Evolutionary conservation across 2,888 invertebrate species (phyloP), one percentile per base, ranked within the genome.

Genomic region (Rhagophthalmus giganteus): DNA sequence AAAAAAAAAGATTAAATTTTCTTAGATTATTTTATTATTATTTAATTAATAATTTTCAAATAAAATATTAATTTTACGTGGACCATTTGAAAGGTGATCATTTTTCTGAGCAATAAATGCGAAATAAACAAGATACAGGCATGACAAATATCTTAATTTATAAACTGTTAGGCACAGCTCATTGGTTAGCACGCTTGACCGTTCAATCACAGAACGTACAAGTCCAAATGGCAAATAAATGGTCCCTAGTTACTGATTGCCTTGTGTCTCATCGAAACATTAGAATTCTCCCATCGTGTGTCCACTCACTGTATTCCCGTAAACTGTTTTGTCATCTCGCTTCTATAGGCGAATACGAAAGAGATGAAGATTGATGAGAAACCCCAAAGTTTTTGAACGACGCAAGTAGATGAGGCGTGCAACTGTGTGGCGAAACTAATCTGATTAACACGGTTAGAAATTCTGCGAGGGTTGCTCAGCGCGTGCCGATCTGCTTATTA

Each of bases 391-490:
- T 39, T 12, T 31, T 27, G 45, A 54, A 40, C 44, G 40, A 15
- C 24, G 45, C 45, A 34, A 51, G 64, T 67, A 65, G 69, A 71
- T 69, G 72, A 68, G 68, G 69, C 73, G 71, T 72, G 71, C 68
- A 70, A 72, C 71, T 67, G 68, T 68, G 70, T 64, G 69, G 71
- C 72, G 65, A 62, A 61, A 56, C 67, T 70, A 73, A 74, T 67
- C 65, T 66, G 70, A 72, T 74, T 74, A 72, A 64, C 67, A 66
- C 64, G 68, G 64, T 60, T 56, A 59, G 62, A 69, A 65, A 62
- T 59, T 61, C 46, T 48, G 63, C 61, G 61, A 61, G 65, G 64
- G 54, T 51, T 50, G 30, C 34, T 37, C 49, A 55, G 57, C 69
- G 66, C 65, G 68, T 69, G 69, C 64, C 64, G 67, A 61, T 59